Base-by-base conservation (phyloP, 2,113 vertebrate species). In the Tonatia bakeri region DNA sequence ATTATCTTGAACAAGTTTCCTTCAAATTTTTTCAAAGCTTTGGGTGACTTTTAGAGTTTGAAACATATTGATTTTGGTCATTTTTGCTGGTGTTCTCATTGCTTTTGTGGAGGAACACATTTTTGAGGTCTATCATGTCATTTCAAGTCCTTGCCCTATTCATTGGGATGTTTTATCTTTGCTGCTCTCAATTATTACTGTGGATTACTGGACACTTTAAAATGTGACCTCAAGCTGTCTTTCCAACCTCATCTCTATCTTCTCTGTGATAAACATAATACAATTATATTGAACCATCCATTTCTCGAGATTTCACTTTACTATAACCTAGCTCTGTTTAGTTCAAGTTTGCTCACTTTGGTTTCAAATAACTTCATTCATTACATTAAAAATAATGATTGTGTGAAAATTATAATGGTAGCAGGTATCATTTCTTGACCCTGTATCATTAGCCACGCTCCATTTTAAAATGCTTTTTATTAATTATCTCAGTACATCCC, bases 401-500 rank as follows among this genome's bases (percentile, higher is more conserved):
- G 36, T 56, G 8, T 54, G 90, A 86, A 75, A 65, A 45, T 80
- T 85, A 47, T 72, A 93, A 52, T 86, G 33, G 7, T 72, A 22
- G 19, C n/a, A 90, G 16, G 73, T 50, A 86, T 67, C 1, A 19
- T 87, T 82, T 94, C 20, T 90, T 90, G 70, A 93, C 10, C 43
- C 56, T 70, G 20, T 84, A 70, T 52, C 28, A 90, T 84, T 59
- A 65, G 26, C 14, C 33, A 73, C 40, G 8, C 11, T 90, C 54
- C 75, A 79, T 45, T 94, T 89, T 92, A 73, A 89, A 36, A 31
- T 19, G 85, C 24, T 92, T 88, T 69, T 67, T 13, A 72, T 95
- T 84, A 92, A 82, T 92, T 92, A 84, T 90, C 28, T 90, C 54
- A 90, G 52, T 69, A 52, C 75, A 81, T 67, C 47, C 47, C 38